These are phyloP conservation scores for Matsumurasca onukii DNA, from an alignment of 1,140 invertebrate species.

Conservation along the genomic window DNA sequence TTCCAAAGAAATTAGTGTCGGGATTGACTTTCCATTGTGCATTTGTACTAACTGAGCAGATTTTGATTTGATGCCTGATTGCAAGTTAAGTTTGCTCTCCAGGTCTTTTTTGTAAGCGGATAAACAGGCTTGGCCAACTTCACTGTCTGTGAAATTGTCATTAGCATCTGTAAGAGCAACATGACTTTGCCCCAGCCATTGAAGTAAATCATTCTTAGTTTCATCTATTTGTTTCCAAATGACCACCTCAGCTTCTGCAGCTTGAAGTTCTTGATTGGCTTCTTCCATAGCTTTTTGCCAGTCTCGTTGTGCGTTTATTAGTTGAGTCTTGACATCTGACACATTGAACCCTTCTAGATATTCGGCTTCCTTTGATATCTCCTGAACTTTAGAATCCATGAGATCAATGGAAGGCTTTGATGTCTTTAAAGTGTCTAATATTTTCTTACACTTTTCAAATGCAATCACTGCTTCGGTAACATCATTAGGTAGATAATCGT, in stretches of 20 bases:
- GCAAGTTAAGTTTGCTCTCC: conserved; percentile 70
- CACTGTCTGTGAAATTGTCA: conserved; percentile 74
- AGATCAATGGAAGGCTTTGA: conserved; percentile 72
- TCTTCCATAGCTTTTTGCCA: conserved; percentile 75
- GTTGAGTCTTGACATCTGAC: conserved; percentile 61
- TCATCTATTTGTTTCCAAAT: conserved; percentile 92
- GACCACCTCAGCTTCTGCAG: conserved; percentile 81
- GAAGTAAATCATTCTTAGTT: conserved; percentile 75
- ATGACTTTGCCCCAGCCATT: conserved; percentile 82
- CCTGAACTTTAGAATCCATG: conserved; percentile 70
- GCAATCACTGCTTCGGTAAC: conserved; percentile 57
- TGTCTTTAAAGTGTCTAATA: conserved; percentile 69
- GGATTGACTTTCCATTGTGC: conserved; percentile 69
- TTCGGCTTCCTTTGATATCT: conserved; percentile 68
- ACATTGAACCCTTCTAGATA: conserved; percentile 68
- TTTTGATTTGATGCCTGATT: conserved; percentile 75
- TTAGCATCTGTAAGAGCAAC: conserved; percentile 70
- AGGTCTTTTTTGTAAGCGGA: conserved; percentile 86
- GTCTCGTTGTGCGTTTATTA: conserved; percentile 60
- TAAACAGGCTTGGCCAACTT: conserved; percentile 73
- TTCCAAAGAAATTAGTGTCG: conserved; percentile 67
- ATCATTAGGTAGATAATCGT: conserved; percentile 62
- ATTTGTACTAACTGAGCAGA: conserved; percentile 76
- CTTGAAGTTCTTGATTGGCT: conserved; percentile 68
- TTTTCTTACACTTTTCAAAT: conserved; percentile 72